Evolutionary conservation across 2,888 invertebrate genomes (phyloP).

Genomic region (Calliopum simillimum): DNA sequence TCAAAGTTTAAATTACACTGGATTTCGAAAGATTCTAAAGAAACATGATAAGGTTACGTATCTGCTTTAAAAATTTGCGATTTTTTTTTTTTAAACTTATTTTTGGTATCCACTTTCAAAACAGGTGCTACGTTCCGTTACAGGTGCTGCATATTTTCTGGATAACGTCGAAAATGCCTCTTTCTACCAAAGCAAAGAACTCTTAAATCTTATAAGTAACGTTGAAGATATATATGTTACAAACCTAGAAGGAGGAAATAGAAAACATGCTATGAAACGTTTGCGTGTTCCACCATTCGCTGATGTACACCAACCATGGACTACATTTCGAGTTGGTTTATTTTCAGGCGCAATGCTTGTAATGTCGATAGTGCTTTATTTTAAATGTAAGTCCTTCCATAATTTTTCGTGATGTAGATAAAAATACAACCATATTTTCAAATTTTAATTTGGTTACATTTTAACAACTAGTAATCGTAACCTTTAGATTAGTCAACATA

Average conservation of each 20-base stretch:
- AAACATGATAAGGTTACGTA: slow-evolving; percentile 98
- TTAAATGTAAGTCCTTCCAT: slow-evolving; percentile 75
- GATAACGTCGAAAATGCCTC: slow-evolving; percentile 86
- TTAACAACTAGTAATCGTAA: too few relatives aligned
- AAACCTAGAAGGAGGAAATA: slow-evolving; percentile 88
- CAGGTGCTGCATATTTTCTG: slow-evolving; percentile 91
- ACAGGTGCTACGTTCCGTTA: slow-evolving; percentile 81
- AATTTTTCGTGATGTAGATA: too few relatives aligned
- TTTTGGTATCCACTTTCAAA: background rate
- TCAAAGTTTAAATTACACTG: slow-evolving; percentile 96
- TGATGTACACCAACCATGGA: slow-evolving; percentile 91
- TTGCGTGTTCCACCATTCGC: slow-evolving; percentile 95
- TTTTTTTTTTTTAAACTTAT: background rate
- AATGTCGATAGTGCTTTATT: slow-evolving; percentile 80
- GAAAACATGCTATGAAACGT: slow-evolving; percentile 96
- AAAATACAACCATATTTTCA: too few relatives aligned
- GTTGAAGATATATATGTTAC: slow-evolving; percentile 87
- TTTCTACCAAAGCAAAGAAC: slow-evolving; percentile 94
- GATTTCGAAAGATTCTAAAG: slow-evolving; percentile 97
- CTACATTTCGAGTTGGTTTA: slow-evolving; percentile 92
- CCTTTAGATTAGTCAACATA: too few relatives aligned
- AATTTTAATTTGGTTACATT: too few relatives aligned
- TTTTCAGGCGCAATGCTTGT: slow-evolving; percentile 93
- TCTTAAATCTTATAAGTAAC: slow-evolving; percentile 80
- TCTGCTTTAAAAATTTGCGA: background rate